These are phyloP conservation scores for Ploceus nigricollis DNA, from an alignment of 2,113 vertebrate genomes.

Conservation along the genomic window DNA sequence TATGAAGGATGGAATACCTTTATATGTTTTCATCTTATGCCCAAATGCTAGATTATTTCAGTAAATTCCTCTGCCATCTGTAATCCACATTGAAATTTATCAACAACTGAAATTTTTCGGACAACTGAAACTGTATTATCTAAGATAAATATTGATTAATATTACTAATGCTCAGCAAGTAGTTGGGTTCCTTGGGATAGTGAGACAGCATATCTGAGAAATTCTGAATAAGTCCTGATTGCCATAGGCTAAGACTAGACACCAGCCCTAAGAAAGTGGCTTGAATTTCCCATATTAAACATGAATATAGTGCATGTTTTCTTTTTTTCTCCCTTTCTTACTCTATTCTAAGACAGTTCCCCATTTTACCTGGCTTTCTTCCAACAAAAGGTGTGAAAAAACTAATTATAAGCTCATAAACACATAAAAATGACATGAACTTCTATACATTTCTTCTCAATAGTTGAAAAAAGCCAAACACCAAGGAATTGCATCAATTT, in stretches of 20 bases:
- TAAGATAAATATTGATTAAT: background rate
- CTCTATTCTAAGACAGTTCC: background rate
- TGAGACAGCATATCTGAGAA: background rate
- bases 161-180: background rate
- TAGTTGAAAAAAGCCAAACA: background rate
- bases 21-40: background rate
- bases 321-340: background rate
- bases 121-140: background rate
- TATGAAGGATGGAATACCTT: background rate
- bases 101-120: background rate
- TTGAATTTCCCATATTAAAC: background rate
- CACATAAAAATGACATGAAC: background rate
- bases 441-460: background rate
- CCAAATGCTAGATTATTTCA: background rate
- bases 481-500: background rate
- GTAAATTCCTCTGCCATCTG: background rate
- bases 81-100: background rate
- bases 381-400: background rate
- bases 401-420: background rate
- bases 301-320: rapidly evolving
- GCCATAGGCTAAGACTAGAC: background rate
- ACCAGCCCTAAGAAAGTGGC: background rate
- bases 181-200: background rate
- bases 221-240: background rate
- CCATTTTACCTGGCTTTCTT: background rate